A percentile compares a stretch with the other conserved stretches of the same genome.
Conservation (phyloP, 2,888 invertebrate genomes). For the Clusia tigrina region DNA sequence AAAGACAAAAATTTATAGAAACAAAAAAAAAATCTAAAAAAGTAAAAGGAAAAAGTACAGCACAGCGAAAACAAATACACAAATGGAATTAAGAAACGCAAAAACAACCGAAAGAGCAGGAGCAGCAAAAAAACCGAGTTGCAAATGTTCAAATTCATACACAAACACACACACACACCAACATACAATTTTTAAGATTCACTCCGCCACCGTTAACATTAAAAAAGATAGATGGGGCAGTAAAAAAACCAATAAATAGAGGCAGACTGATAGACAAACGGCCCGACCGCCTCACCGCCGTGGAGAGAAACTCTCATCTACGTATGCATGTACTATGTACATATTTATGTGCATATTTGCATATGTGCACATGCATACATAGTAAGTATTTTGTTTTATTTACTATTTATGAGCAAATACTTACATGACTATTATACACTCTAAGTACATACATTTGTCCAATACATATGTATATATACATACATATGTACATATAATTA, state of each 20-base stretch:
- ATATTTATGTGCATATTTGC: slow-evolving; percentile 5
- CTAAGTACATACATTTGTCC: too few relatives aligned
- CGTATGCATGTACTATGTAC: slow-evolving; percentile 17
- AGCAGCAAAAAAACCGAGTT: background rate
- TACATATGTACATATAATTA: too few relatives aligned
- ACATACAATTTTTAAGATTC: background rate
- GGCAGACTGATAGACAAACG: background rate
- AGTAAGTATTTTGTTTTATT: too few relatives aligned
- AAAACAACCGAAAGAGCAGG: background rate
- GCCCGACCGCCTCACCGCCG: background rate
- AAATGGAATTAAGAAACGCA: slow-evolving; percentile 18
- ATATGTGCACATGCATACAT: too few relatives aligned
- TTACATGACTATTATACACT: too few relatives aligned
- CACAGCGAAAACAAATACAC: slow-evolving; percentile 10
- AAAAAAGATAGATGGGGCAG: too few relatives aligned
- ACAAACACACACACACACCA: background rate
- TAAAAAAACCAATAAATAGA: too few relatives aligned
- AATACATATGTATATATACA: too few relatives aligned
- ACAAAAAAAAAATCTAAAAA: background rate
- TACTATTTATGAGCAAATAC: too few relatives aligned
- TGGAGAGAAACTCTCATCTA: slow-evolving; percentile 23
- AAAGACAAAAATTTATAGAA: slow-evolving; percentile 2
- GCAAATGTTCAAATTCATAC: background rate
- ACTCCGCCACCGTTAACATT: background rate
- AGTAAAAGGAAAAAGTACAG: background rate